These are phyloP conservation scores for Danionella cerebrum DNA, from an alignment of 2,113 vertebrate species.

Conservation along the genomic window DNA sequence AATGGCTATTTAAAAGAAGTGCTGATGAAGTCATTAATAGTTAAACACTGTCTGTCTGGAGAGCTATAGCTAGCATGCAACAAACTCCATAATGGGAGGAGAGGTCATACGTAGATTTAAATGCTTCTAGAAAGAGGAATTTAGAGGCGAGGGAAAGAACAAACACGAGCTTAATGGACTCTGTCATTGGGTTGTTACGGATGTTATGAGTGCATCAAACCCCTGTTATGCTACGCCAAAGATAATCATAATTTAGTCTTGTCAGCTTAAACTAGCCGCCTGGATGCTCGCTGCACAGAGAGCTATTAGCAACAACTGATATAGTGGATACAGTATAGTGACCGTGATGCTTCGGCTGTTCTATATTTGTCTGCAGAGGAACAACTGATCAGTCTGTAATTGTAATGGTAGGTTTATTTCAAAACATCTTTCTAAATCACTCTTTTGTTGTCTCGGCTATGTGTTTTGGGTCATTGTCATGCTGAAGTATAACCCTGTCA, in stretches of 20 bases:
- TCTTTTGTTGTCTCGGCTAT: too few relatives aligned
- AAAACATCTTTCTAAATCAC: too few relatives aligned
- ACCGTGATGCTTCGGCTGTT: too few relatives aligned
- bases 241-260: slow-evolving; percentile 22
- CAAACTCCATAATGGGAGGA: slow-evolving; percentile 34
- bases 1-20: slow-evolving; percentile 40
- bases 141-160: neutral
- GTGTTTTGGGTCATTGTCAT: too few relatives aligned
- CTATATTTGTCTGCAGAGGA: too few relatives aligned
- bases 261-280: slow-evolving; percentile 33
- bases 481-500: too few relatives aligned
- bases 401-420: too few relatives aligned
- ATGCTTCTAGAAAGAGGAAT: slow-evolving; percentile 25
- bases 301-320: neutral
- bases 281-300: slow-evolving; percentile 13
- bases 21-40: slow-evolving; percentile 51
- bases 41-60: slow-evolving; percentile 40
- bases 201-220: slow-evolving; percentile 13
- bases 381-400: too few relatives aligned
- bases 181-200: slow-evolving; percentile 5
- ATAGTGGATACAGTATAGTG: neutral
- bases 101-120: slow-evolving; percentile 22
- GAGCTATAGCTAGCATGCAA: slow-evolving; percentile 35
- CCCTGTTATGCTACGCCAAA: slow-evolving; percentile 23
- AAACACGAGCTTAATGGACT: slow-evolving; percentile 1